Base-by-base conservation (phyloP, 1,140 invertebrate genomes). In the Zaprionus ghesquierei region DNA sequence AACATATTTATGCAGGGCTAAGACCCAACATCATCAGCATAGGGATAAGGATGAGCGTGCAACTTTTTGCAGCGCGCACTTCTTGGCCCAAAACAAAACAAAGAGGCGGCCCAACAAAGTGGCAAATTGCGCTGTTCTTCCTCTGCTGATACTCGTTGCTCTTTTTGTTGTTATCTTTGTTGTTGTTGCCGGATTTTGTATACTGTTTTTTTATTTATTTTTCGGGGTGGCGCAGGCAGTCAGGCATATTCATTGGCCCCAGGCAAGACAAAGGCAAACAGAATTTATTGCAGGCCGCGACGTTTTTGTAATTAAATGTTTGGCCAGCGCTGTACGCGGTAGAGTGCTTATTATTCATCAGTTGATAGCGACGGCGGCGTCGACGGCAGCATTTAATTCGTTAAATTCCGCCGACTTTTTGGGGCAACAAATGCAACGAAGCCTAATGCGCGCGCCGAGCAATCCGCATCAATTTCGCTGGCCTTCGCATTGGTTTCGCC, bases 261-360 rank as follows among this genome's bases (percentile, higher is more conserved):
- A 27, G 55, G 44, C 49, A 29, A 53, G 29, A 18, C 68, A 73
- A 74, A 46, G 49, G 72, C 58, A 75, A 78, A 87, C 65, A 72
- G 79, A 87, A 87, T 89, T 87, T 87, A 87, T 87, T 79, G 84
- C 82, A 53, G 61, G 23, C 33, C 62, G 84, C 82, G 84, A 89
- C 82, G 79, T 82, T 89, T 89, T 89, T 82, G 82, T 87, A 87
- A 87, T 87, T 87, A 87, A 87, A 87, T 87, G 82, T 89, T 86
- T 89, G 84, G 82, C 51, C 82, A 82, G 79, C 64, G 72, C 77
- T 72, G 82, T 75, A 41, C 35, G n/a, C n/a, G n/a, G 18, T 22
- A 9, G 75, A 87, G 75, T 79, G 68, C 70, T 80, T 78, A 87
- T 82, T 79, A 86, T 87, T 87, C 68, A 87, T 66, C 72, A 77